Base-by-base conservation (phyloP, 2,797 vertebrate genomes). In the Hyperoplus lanceolatus region DNA sequence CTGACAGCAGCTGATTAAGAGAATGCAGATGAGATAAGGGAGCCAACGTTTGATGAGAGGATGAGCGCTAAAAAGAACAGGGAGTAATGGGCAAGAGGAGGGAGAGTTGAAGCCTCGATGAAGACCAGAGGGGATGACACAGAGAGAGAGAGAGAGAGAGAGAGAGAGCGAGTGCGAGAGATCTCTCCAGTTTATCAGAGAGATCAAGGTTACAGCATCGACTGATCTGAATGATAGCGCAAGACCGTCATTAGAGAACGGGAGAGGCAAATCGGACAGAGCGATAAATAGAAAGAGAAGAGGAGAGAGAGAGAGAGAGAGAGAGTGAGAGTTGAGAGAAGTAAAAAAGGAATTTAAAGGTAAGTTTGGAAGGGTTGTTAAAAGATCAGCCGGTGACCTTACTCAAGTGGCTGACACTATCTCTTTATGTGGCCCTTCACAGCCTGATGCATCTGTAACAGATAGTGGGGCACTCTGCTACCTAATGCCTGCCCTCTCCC, bases 1-100 rank as follows among this genome's bases (percentile, higher is more conserved):
- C 82, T 88, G 90, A 91, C 89, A 82, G 93, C 83, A 77, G 77
- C 80, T 93, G 93, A 94, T 94, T 92, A 94, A 89, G 87, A 91
- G 89, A 93, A 94, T 91, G 88, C 90, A 91, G 84, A 93, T 93
- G 81, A 94, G 90, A 85, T 73, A 75, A 77, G 81, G 87, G 87
- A 92, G 82, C 83, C 74, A 72, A 85, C 54, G 61, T 89, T 86
- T 92, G 90, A 94, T 93, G 89, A 92, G 91, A 91, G 88, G 82
- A 81, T 84, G 75, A 85, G 80, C 29, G 29, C 75, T 73, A 70
- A 91, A 92, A 83, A 81, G 82, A 85, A 89, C 85, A 82, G 54
- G 74, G 80, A 80, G 81, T 81, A 81, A 89, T 78, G 70, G 79
- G 83, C 73, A 81, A 80, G 79, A 64, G 65, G 67, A 60, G 75